Evolutionary conservation across 2,113 vertebrate genomes (phyloP), one percentile per base, ranked within the genome.

Genomic region (Colistium nudipinnis): DNA sequence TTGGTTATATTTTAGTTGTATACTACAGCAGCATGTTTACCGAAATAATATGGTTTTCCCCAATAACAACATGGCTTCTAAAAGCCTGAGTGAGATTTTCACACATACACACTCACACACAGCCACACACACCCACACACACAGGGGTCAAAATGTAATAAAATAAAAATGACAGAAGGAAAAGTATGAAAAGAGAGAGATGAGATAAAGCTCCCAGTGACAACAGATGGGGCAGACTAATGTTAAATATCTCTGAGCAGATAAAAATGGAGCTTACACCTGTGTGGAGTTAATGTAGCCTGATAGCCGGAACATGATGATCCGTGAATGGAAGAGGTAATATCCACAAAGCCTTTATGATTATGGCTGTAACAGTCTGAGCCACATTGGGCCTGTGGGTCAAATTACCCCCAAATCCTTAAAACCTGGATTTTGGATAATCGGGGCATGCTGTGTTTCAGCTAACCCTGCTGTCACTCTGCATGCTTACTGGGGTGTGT

Each of bases 351-450:
- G 77, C 63, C 24, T 6, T 66, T 44, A 62, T 80, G 74, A 72
- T 84, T 67, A 86, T 81, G 54, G 59, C 53, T 70, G 8, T 59
- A 74, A 53, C 44, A 63, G 48, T 56, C 62, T 82, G 61, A 82
- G 68, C 61, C 82, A 78, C 71, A 72, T 41, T 65, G 70, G 85
- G 79, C 85, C 81, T 90, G 48, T 57, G 69, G 82, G 62, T 88
- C 78, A 70, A 38, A 84, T 88, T 79, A 80, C 78, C 36, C 57
- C 44, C 35, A 71, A 70, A 49, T 55, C 61, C 49, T 33, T 74
- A 38, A 83, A 86, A 77, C 65, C 55, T 20, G 8, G 62, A 78
- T 62, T 78, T 28, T 82, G 70, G 24, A 53, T 78, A 78, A 78
- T 64, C 65, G 44, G 24, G 41, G 9, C 56, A 65, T 52, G 69